Evolutionary conservation across 2,113 vertebrate species (phyloP).

Genomic region (Regulus satrapa): DNA sequence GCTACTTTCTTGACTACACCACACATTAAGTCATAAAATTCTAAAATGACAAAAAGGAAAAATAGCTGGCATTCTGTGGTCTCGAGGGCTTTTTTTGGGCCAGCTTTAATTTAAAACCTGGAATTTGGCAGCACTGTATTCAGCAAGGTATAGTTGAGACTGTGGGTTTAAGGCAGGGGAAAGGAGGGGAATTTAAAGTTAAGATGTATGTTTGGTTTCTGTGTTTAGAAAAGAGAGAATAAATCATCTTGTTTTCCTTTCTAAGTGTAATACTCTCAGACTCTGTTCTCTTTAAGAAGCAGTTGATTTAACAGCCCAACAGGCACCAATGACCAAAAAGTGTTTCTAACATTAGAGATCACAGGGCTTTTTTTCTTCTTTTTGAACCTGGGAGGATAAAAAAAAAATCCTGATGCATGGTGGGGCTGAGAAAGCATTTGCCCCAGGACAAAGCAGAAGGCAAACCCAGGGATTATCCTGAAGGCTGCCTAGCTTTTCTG

Average conservation of each 20-base stretch:
- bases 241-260: constrained; percentile 17
- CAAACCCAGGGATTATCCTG: neutral
- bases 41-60: constrained; percentile 29
- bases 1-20: neutral
- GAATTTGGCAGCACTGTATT: neutral
- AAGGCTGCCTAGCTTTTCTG: neutral
- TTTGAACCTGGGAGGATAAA: neutral
- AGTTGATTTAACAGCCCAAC: neutral
- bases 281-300: neutral
- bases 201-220: constrained; percentile 17
- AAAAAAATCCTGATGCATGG: neutral
- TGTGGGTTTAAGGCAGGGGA: neutral
- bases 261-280: neutral
- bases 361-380: neutral
- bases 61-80: neutral
- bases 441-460: neutral
- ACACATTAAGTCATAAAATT: neutral
- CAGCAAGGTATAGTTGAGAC: constrained; percentile 7
- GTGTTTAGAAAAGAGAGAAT: constrained; percentile 24
- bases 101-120: constrained; percentile 44
- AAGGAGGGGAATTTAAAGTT: neutral
- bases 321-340: neutral
- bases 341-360: neutral
- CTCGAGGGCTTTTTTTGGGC: neutral
- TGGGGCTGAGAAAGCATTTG: fast-evolving